Evolutionary conservation across 2,113 vertebrate species (phyloP).

Genomic region (Paedocypris sp.): DNA sequence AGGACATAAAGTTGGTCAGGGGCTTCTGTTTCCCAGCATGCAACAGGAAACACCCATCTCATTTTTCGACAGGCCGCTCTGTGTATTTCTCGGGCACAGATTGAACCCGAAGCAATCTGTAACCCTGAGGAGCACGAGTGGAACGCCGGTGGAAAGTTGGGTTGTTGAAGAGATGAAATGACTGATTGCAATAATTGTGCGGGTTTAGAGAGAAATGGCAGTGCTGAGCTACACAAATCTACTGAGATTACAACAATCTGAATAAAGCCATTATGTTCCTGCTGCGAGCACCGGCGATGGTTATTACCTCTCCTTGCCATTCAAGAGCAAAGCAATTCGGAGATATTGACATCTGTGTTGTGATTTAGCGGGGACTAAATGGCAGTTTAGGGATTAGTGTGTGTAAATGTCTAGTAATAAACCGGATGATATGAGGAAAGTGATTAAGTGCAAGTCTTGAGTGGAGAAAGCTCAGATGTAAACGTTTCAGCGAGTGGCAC

Average conservation of each 20-base stretch:
- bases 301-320: slow-evolving; percentile 4
- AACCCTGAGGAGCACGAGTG: slow-evolving; percentile 46
- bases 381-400: neutral
- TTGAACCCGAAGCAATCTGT: slow-evolving; percentile 58
- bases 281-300: neutral
- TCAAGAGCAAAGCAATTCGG: slow-evolving; percentile 1
- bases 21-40: slow-evolving; percentile 35
- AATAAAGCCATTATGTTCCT: slow-evolving; percentile 8
- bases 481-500: neutral
- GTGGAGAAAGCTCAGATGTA: neutral
- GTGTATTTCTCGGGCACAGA: slow-evolving; percentile 51
- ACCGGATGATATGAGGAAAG: neutral
- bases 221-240: slow-evolving; percentile 4
- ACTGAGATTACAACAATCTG: slow-evolving; percentile 12
- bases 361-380: slow-evolving; percentile 3
- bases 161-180: slow-evolving; percentile 43
- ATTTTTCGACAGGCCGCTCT: slow-evolving; percentile 35
- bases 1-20: slow-evolving; percentile 32
- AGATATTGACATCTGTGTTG: neutral
- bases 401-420: neutral
- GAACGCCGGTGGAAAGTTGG: slow-evolving; percentile 39
- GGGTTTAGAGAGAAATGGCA: slow-evolving; percentile 9
- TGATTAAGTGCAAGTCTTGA: neutral
- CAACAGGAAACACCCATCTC: slow-evolving; percentile 41
- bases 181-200: slow-evolving; percentile 46